Percentiles rank a stretch among this genome's conserved stretches.
Evolutionary conservation across 2,888 invertebrate genomes (phyloP).

Genomic region (Cheilosia vulpina): DNA sequence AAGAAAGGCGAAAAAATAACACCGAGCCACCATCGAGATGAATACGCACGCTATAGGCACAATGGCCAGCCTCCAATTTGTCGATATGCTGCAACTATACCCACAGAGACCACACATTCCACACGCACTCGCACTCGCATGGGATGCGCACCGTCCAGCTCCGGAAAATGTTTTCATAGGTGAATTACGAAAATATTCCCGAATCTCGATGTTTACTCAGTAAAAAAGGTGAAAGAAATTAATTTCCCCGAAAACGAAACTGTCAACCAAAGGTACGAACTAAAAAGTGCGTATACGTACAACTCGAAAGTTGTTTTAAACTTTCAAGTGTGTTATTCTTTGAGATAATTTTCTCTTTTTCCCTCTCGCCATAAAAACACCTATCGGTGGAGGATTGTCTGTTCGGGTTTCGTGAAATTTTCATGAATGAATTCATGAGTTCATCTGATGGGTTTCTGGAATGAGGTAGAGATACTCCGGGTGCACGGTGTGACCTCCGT

Average conservation of each 20-base stretch:
- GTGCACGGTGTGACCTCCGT: constrained; percentile 35
- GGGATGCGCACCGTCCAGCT: constrained; percentile 5
- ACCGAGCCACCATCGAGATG: constrained; percentile 26
- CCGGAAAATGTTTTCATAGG: constrained; percentile 65
- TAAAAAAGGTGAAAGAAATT: constrained; percentile 71
- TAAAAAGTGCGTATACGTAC: constrained; percentile 47
- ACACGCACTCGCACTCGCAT: background rate
- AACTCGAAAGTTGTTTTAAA: constrained; percentile 53
- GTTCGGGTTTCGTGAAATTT: constrained; percentile 43
- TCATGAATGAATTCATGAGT: constrained; percentile 73
- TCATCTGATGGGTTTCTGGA: constrained; percentile 24
- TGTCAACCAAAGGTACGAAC: constrained; percentile 59
- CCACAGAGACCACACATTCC: constrained; percentile 36
- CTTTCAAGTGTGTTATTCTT: constrained; percentile 73
- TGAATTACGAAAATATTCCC: constrained; percentile 73
- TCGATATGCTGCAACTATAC: constrained; percentile 30
- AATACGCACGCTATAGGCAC: constrained; percentile 25
- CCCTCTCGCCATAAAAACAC: constrained; percentile 29
- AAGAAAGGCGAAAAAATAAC: constrained; percentile 56
- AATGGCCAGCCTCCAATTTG: constrained; percentile 70
- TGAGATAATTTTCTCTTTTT: constrained; percentile 59
- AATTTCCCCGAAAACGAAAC: constrained; percentile 69
- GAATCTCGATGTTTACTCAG: constrained; percentile 61
- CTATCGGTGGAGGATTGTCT: constrained; percentile 31
- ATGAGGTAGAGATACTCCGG: background rate